These are phyloP conservation scores for Sardinella longiceps DNA, from an alignment of 2,797 vertebrate genomes.

Conservation along the genomic window DNA sequence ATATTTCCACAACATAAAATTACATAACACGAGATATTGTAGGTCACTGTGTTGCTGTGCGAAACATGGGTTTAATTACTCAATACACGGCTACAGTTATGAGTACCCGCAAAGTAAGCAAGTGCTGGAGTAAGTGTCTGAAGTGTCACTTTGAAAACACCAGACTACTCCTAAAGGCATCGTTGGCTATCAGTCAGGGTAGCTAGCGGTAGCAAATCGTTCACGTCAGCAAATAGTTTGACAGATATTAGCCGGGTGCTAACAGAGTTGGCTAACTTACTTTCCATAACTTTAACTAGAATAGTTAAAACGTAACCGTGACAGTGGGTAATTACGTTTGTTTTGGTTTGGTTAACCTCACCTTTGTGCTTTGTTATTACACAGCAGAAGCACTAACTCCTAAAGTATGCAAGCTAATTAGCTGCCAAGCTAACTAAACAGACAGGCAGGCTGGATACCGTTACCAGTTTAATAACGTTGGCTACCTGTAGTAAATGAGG, in stretches of 20 bases:
- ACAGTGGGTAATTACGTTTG: background rate
- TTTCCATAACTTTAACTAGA: background rate
- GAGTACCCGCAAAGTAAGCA: too few species aligned
- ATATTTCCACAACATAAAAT: too few species aligned
- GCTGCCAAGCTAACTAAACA: background rate
- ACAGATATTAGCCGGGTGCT: background rate
- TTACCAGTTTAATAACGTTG: background rate
- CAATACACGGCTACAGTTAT: too few species aligned
- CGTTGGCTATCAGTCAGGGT: background rate
- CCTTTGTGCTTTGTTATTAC: background rate
- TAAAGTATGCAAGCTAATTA: background rate
- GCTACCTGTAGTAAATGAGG: background rate
- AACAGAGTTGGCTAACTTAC: background rate
- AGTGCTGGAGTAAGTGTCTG: too few species aligned
- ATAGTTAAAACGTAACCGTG: too few species aligned
- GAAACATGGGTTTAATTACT: too few species aligned
- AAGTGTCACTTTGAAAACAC: background rate
- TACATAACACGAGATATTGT: too few species aligned
- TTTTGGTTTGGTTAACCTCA: background rate
- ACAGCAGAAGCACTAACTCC: background rate
- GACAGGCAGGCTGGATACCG: background rate
- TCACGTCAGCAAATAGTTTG: background rate
- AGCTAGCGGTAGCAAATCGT: background rate
- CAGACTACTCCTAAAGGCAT: background rate
- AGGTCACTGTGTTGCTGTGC: too few species aligned